Evolutionary conservation across 2,113 vertebrate species (phyloP).

Genomic region (Donacobius atricapilla): DNA sequence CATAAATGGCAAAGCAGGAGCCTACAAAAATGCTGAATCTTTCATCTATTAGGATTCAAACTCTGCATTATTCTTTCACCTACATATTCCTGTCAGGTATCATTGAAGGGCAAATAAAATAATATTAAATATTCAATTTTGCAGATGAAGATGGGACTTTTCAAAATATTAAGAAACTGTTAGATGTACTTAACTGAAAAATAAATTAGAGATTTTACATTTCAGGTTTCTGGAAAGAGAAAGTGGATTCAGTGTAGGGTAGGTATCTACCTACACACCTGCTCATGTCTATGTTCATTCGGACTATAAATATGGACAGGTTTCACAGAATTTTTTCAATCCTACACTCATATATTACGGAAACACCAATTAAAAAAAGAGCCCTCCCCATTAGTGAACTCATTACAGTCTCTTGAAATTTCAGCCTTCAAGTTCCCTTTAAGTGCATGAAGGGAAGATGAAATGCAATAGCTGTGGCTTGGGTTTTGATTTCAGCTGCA

Average conservation of each 20-base stretch:
- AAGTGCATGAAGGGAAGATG: neutral
- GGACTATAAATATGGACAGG: neutral
- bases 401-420: neutral
- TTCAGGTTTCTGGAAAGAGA: neutral
- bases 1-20: neutral
- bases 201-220: neutral
- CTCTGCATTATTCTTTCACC: neutral
- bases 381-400: neutral
- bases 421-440: neutral
- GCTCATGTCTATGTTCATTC: neutral
- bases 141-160: neutral
- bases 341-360: neutral
- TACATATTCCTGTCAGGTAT: neutral
- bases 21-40: neutral
- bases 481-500: neutral
- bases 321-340: neutral
- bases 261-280: neutral
- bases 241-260: neutral
- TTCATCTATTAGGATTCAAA: neutral
- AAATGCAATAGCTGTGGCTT: neutral
- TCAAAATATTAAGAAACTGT: neutral
- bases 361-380: neutral
- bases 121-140: neutral
- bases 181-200: neutral
- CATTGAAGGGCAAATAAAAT: neutral